Evolutionary conservation across 2,797 vertebrate genomes (phyloP), one percentile per base, ranked within the genome.

Genomic region (Pantherophis vulpinus): DNA sequence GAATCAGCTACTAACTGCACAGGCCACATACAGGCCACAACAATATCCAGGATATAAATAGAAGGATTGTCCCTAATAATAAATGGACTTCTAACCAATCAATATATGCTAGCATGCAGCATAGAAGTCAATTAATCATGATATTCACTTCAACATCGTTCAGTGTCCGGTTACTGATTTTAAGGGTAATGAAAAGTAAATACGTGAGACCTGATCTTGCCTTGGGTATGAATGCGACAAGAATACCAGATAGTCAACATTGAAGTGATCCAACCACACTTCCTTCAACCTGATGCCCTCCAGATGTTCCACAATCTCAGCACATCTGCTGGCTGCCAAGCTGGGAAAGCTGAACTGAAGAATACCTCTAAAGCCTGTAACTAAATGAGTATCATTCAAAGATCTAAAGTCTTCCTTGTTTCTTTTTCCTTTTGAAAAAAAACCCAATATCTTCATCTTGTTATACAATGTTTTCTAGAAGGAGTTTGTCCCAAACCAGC

Each of bases 81-180:
- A 93, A 25, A 96, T 96, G 94, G 94, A 87, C 94, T 91, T 93
- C 96, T 96, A 61, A 42, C 89, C 74, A 93, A 96, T 97, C 97
- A 96, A 97, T 97, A 97, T 89, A 95, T 95, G 96, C 96, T 95
- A 96, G 97, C 97, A 96, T 90, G 94, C 95, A 97, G 96, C 96
- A 96, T 94, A 96, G 94, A 96, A 96, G 96, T 97, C 96, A 97
- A 96, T 97, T 97, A 97, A 97, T 97, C 97, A 96, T 97, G 94
- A 97, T 96, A 97, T 92, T 96, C 94, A 88, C 66, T 95, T 97
- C 94, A 96, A 95, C 88, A 95, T 94, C 96, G 96, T 96, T 97
- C 96, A 96, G 94, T 96, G 97, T 96, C 96, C 95, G 95, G 92
- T 97, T 96, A 96, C 96, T 96, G 96, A 97, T 97, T 97, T 95